Evolutionary conservation across 2,797 vertebrate species (phyloP), one percentile per base, ranked within the genome.

Genomic region (Glossophaga mutica): DNA sequence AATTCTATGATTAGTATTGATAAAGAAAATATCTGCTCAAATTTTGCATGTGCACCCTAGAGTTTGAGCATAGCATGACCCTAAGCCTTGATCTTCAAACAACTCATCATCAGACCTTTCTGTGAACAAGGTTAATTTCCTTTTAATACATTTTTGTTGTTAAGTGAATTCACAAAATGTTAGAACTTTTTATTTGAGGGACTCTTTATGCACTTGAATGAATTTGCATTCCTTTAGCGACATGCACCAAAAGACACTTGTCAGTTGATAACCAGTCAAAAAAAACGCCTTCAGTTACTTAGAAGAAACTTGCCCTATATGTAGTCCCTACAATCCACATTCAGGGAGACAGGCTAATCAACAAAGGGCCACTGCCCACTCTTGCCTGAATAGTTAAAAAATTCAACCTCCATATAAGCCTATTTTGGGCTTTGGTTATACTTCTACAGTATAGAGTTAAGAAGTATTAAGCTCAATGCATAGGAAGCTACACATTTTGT

Each of bases 121-220:
- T 85, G 50, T 67, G 14, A 67, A 85, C 6, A 48, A 76, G 34
- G 5, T 3, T 78, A 46, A 79, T 83, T 89, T 90, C 32, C 24
- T 68, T 87, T 93, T 52, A 86, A 62, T 90, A 48, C 59, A 29
- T 82, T 26, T 84, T 87, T 94, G 34, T 94, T 78, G 24, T 62
- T 90, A 39, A 87, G 22, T 42, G n/a, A 87, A 71, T 71, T 52
- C 37, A 85, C 8, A 71, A 50, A 79, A 37, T 77, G 19, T 76
- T 74, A 65, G 50, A 44, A 18, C 10, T 70, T 4, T 62, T 29
- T 48, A 32, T 57, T 57, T 62, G 85, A 57, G 22, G 6, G 44
- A n/a, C 9, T 67, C 21, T 73, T 73, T 52, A 9, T 8, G 57
- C 50, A 46, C 46, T 26, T 12, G 70, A 71, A 44, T 82, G 32